Conservation (phyloP, 2,113 vertebrate genomes). For the Etheostoma cragini region DNA sequence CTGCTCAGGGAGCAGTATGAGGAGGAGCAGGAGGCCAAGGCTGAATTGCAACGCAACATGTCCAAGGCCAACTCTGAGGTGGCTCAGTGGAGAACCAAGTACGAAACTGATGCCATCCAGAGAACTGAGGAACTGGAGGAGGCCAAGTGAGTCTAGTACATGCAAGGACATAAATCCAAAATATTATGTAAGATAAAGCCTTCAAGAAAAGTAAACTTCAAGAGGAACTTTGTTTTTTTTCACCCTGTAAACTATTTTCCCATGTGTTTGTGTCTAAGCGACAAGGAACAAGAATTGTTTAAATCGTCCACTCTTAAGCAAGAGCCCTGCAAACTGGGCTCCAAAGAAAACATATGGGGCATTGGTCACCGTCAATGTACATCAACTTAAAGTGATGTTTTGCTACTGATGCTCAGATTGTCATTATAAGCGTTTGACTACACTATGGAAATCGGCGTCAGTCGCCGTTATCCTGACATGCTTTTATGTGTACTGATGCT, state of each 20-base stretch:
- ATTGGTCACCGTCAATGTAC: too few species aligned
- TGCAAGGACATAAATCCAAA: background rate
- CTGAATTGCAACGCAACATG: constrained; percentile 85
- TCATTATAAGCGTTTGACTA: too few species aligned
- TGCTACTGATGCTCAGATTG: too few species aligned
- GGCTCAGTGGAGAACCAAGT: constrained; percentile 94
- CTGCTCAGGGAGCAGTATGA: constrained; percentile 87
- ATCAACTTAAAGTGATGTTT: too few species aligned
- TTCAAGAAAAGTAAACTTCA: background rate
- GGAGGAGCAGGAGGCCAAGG: constrained; percentile 87
- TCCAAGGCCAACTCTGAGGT: constrained; percentile 90
- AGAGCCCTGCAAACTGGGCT: too few species aligned
- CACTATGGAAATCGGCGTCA: too few species aligned
- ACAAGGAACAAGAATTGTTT: too few species aligned
- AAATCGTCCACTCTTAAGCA: too few species aligned
- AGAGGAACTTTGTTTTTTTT: background rate
- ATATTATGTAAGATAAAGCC: background rate
- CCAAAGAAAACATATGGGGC: too few species aligned
- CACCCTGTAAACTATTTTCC: constrained; percentile 15
- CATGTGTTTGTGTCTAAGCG: too few species aligned
- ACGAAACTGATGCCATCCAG: constrained; percentile 94
- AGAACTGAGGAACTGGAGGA: constrained; percentile 94
- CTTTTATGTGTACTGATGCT: too few species aligned
- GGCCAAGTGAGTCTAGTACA: constrained; percentile 87
- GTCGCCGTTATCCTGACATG: too few species aligned